Evolutionary conservation across 2,113 vertebrate species (phyloP).

Genomic region (Cynocephalus volans): DNA sequence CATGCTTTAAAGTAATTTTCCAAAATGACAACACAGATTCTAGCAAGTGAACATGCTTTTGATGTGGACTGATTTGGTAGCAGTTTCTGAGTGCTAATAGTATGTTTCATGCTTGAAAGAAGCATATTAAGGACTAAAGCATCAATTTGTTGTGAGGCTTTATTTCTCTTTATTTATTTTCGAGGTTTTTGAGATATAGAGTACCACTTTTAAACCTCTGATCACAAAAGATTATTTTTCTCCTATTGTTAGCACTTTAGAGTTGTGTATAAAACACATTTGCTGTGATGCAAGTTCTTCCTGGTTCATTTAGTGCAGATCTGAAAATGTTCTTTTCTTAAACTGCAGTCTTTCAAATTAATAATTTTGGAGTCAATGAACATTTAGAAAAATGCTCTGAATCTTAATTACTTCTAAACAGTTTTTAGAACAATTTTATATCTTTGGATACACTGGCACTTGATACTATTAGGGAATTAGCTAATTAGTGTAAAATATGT

Average conservation of each 20-base stretch:
- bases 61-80: background rate
- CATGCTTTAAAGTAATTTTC: slow-evolving; percentile 5
- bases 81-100: background rate
- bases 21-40: slow-evolving; percentile 32
- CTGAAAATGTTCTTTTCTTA: slow-evolving; percentile 4
- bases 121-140: background rate
- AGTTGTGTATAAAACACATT: background rate
- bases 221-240: background rate
- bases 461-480: background rate
- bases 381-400: background rate
- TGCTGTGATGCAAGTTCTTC: background rate
- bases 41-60: background rate
- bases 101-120: background rate
- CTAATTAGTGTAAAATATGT: background rate
- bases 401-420: background rate
- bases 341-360: background rate
- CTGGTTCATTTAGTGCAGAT: background rate
- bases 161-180: background rate
- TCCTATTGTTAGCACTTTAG: background rate
- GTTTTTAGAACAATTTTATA: slow-evolving; percentile 2
- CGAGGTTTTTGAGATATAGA: background rate
- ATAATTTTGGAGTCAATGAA: slow-evolving; percentile 7
- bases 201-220: background rate
- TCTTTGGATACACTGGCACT: background rate
- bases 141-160: background rate